Conservation (phyloP, 2,888 invertebrate species). For the Rotaria macrura region DNA sequence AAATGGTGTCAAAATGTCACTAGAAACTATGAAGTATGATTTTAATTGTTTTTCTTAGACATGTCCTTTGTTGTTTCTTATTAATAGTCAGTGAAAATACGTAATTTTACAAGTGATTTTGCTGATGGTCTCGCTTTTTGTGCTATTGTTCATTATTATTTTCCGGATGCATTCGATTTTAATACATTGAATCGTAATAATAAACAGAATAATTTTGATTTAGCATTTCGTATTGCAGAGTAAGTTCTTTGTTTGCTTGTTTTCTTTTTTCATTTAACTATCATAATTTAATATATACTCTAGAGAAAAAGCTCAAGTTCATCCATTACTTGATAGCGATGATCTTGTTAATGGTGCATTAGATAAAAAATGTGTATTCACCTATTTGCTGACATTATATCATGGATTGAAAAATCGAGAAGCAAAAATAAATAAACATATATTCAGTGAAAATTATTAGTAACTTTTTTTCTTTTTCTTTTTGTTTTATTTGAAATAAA, state of each 20-base stretch:
- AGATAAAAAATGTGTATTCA: slow-evolving; percentile 20
- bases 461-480: too few relatives aligned
- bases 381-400: not conserved
- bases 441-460: not conserved
- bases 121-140: slow-evolving; percentile 14
- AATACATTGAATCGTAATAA: not conserved
- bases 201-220: slow-evolving; percentile 7
- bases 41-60: not conserved
- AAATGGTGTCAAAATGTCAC: slow-evolving; percentile 18
- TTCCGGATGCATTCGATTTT: not conserved
- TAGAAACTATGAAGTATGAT: not conserved
- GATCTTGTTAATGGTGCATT: not conserved
- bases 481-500: too few relatives aligned
- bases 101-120: slow-evolving; percentile 10
- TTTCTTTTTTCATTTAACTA: not conserved
- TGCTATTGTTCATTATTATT: slow-evolving; percentile 19
- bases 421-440: not conserved
- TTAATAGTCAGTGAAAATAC: not conserved
- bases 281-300: too few relatives aligned
- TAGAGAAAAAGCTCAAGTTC: slow-evolving; percentile 13
- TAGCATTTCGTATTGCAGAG: slow-evolving; percentile 21
- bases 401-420: not conserved
- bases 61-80: not conserved
- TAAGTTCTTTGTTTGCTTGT: not conserved
- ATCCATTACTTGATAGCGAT: not conserved